Base-by-base conservation (phyloP, 2,113 vertebrate species). In the Grallaria varia region DNA sequence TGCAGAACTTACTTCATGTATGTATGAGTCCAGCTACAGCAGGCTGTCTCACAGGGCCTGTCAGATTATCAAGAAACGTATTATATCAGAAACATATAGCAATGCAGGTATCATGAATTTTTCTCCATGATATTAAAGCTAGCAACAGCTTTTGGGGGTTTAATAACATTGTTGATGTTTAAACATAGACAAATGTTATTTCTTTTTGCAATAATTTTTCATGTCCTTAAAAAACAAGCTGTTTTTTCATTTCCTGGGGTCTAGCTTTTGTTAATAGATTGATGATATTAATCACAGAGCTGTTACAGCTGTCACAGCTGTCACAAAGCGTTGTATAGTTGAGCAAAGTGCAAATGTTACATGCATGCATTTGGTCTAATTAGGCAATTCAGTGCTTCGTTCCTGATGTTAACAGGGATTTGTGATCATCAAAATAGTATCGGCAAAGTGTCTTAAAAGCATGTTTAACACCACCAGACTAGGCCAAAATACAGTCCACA, bases 241-340 rank as follows among this genome's bases (percentile, higher is more conserved):
- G 14, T 16, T 79, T 69, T 50, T 91, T 93, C 84, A 25, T 91
- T 81, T 87, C 76, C 45, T 30, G 28, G 23, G 28, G 30, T 55
- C 85, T 89, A 52, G 16, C 19, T 92, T 95, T 96, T 92, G 55
- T 85, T 95, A 89, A 80, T 78, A 71, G 40, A 50, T 75, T 64
- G 4, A 11, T 21, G 33, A 28, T 84, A 89, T 89, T 56, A 71
- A 74, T 89, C 66, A 83, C 35, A 53, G 27, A 81, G 7, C 31
- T 52, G 45, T 62, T 67, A 37, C 77, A 95, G 45, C 30, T 88
- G 87, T 88, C 37, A 55, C 19, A 95, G 45, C 30, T 88, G 87
- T 88, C 37, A 55, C 19, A 62, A 77, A 75, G 6, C 3, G 1
- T 59, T 91, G 25, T 93, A 24, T 31, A n/a, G 25, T 23, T 66